Evolutionary conservation across 2,113 vertebrate genomes (phyloP).

Genomic region (Epinephelus lanceolatus): DNA sequence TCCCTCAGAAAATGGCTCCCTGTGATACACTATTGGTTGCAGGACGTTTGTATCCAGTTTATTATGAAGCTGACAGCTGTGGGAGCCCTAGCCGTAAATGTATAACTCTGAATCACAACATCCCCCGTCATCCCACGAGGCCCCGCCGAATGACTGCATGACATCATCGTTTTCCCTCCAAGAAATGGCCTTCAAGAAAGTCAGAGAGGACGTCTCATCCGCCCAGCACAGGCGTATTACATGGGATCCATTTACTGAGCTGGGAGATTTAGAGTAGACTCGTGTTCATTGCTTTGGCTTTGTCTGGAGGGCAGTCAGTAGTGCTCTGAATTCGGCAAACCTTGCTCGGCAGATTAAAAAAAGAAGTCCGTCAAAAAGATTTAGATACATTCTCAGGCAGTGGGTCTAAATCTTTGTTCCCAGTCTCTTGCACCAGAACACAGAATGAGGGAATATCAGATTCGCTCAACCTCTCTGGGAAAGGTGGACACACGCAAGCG

Average conservation of each 20-base stretch:
- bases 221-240: conserved; percentile 19
- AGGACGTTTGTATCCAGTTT: conserved; percentile 37
- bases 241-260: conserved; percentile 31
- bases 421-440: conserved; percentile 23
- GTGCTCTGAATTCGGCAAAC: conserved; percentile 31
- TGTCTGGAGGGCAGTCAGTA: conserved; percentile 28
- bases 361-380: conserved; percentile 30
- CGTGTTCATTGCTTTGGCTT: conserved; percentile 24
- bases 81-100: conserved; percentile 58
- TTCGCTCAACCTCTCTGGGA: background rate
- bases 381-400: conserved; percentile 9
- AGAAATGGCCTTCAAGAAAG: conserved; percentile 54
- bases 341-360: conserved; percentile 30
- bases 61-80: conserved; percentile 54
- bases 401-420: conserved; percentile 14
- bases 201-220: conserved; percentile 38
- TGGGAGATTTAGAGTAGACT: conserved; percentile 31
- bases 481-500: conserved; percentile 1
- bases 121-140: conserved; percentile 36
- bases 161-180: conserved; percentile 65
- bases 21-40: conserved; percentile 8
- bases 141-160: conserved; percentile 43
- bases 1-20: conserved; percentile 11
- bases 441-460: conserved; percentile 23
- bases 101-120: conserved; percentile 62